Conservation (phyloP, 2,888 invertebrate genomes). For the Metellina segmentata region DNA sequence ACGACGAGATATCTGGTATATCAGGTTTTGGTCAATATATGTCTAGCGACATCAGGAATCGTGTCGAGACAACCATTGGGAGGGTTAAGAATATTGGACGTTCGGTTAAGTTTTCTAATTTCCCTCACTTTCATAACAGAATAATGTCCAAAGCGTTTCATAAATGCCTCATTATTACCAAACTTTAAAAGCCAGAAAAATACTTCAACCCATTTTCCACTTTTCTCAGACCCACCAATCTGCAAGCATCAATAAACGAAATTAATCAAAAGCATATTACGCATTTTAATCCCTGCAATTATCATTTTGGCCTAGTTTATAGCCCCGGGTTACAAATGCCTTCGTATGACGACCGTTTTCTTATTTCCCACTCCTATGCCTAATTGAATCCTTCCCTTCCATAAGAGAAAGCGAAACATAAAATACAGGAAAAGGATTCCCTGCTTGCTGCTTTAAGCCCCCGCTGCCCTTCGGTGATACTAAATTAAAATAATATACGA, state of each 20-base stretch:
- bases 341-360: conserved; percentile 22
- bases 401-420: not conserved
- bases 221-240: not conserved
- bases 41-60: too few relatives aligned
- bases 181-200: too few relatives aligned
- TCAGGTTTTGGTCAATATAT: too few relatives aligned
- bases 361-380: conserved; percentile 16
- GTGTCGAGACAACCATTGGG: too few relatives aligned
- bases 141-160: too few relatives aligned
- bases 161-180: too few relatives aligned
- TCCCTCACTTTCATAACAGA: too few relatives aligned
- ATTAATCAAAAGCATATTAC: conserved; percentile 40
- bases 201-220: not conserved
- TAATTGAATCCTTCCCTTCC: conserved; percentile 28
- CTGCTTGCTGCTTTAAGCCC: conserved; percentile 1
- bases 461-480: not conserved
- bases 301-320: not conserved
- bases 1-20: too few relatives aligned
- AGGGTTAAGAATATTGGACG: too few relatives aligned
- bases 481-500: conserved; percentile 33
- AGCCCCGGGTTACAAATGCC: not conserved
- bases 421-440: conserved; percentile 24
- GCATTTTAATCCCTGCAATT: conserved; percentile 17
- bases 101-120: too few relatives aligned
- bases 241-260: not conserved